Evolutionary conservation across 2,113 vertebrate genomes (phyloP), one percentile per base, ranked within the genome.

Genomic region (Sturnus vulgaris): DNA sequence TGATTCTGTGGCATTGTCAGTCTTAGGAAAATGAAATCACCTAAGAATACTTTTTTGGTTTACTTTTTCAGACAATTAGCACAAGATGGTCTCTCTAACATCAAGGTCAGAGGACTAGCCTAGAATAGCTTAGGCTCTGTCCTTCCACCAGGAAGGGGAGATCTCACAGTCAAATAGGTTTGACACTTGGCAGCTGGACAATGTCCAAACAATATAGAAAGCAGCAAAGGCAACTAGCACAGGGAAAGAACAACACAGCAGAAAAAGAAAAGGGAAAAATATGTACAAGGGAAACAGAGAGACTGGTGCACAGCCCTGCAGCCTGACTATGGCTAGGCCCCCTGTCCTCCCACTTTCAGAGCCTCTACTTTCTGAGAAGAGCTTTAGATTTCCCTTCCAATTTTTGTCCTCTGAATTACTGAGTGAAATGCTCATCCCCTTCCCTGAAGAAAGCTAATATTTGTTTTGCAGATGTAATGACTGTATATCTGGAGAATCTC

Each of bases 311-410:
- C 15, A 39, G 24, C 39, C 37, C 42, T 85, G 40, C 24, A 37
- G 46, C 25, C 15, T n/a, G 23, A 3, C 22, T n/a, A 3, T 1
- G 7, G 35, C 19, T 4, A 16, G 10, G 40, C 8, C 7, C 4
- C 7, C 40, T 7, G 5, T 13, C 50, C 37, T 77, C 12, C 40
- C 13, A 33, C 7, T 35, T 21, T 14, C 69, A 73, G 42, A 56
- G 17, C 20, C 15, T 75, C 72, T 70, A 25, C 20, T 63, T 61
- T 40, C 39, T 42, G 25, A 27, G 50, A 66, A 50, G 33, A 42
- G 12, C 30, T 87, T 63, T 24, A 39, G 11, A 15, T 52, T 82
- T 90, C 55, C 46, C 35, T 40, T 92, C 42, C 17, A 19, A 4
- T 39, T 68, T 24, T 22, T 68, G 14, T 33, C 20, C 17, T 76